Evolutionary conservation across 2,888 invertebrate genomes (phyloP).

Genomic region (Diploptera punctata): DNA sequence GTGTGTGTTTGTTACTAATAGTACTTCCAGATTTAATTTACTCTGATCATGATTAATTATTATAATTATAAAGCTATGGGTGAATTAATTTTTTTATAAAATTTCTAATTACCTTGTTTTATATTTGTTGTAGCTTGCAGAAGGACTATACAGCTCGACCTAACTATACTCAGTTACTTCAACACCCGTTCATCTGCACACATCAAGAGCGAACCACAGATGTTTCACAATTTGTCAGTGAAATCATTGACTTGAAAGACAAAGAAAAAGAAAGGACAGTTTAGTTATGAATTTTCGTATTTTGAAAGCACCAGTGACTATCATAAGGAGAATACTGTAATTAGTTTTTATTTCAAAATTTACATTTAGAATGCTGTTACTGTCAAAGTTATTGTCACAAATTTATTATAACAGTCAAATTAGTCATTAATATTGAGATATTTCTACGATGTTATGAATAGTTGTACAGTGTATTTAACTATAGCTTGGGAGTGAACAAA

Average conservation of each 20-base stretch:
- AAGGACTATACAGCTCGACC: conserved; percentile 86
- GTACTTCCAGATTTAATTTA: no score
- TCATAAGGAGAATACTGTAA: not conserved
- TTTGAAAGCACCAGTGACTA: not conserved
- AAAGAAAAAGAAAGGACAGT: conserved; percentile 49
- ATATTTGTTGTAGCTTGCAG: conserved; percentile 68
- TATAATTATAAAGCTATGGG: no score
- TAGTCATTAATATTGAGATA: no score
- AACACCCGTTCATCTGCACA: conserved; percentile 70
- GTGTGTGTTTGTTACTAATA: no score
- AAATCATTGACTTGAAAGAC: conserved; percentile 72
- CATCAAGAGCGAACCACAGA: conserved; percentile 77
- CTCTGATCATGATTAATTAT: no score
- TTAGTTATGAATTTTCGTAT: not conserved
- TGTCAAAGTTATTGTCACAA: no score
- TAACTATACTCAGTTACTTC: conserved; percentile 86
- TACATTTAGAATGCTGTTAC: not conserved
- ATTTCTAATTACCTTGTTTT: no score
- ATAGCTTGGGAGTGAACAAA: no score
- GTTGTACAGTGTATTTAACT: no score
- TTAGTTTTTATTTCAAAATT: not conserved
- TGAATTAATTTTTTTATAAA: no score
- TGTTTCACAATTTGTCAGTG: conserved; percentile 81
- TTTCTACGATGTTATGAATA: no score
- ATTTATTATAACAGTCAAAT: no score